These are phyloP conservation scores for Trachurus trachurus DNA, from an alignment of 2,797 vertebrate species.

Conservation along the genomic window DNA sequence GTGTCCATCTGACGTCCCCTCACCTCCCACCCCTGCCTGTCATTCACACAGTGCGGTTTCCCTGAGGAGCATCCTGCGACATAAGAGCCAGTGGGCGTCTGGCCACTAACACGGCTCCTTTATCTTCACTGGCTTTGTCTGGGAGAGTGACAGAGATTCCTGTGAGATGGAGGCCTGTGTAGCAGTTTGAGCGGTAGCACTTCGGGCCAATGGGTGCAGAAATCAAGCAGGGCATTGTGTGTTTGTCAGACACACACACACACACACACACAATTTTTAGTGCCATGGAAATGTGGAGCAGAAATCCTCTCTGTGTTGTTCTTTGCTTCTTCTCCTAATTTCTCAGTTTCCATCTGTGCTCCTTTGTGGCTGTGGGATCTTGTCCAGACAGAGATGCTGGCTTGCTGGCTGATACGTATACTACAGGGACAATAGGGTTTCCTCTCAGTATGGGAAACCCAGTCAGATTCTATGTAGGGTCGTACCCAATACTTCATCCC, in stretches of 20 bases:
- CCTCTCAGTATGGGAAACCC: constrained; percentile 54
- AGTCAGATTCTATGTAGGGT: constrained; percentile 60
- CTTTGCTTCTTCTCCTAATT: constrained; percentile 17
- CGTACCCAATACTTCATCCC: constrained; percentile 44
- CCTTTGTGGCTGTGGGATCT: constrained; percentile 47
- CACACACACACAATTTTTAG: too few relatives aligned
- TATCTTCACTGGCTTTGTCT: constrained; percentile 71
- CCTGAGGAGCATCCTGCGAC: constrained; percentile 56
- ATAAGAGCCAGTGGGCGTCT: constrained; percentile 68
- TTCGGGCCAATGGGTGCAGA: constrained; percentile 27
- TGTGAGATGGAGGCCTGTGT: constrained; percentile 49
- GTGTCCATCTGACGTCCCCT: constrained; percentile 64
- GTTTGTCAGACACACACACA: constrained; percentile 27
- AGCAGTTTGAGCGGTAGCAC: constrained; percentile 58
- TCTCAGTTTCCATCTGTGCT: constrained; percentile 32
- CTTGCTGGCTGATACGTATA: constrained; percentile 35
- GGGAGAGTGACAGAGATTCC: constrained; percentile 67
- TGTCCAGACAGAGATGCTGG: constrained; percentile 58
- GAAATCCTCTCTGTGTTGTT: constrained; percentile 36
- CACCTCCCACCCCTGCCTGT: constrained; percentile 64
- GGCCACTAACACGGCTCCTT: constrained; percentile 65
- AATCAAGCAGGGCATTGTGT: constrained; percentile 20
- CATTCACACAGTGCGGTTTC: constrained; percentile 59
- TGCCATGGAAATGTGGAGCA: constrained; percentile 47
- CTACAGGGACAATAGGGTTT: constrained; percentile 64